Percentiles rank a stretch among this genome's conserved stretches.
Evolutionary conservation across 2,888 invertebrate genomes (phyloP).

Genomic region (Podabrus alpinus): DNA sequence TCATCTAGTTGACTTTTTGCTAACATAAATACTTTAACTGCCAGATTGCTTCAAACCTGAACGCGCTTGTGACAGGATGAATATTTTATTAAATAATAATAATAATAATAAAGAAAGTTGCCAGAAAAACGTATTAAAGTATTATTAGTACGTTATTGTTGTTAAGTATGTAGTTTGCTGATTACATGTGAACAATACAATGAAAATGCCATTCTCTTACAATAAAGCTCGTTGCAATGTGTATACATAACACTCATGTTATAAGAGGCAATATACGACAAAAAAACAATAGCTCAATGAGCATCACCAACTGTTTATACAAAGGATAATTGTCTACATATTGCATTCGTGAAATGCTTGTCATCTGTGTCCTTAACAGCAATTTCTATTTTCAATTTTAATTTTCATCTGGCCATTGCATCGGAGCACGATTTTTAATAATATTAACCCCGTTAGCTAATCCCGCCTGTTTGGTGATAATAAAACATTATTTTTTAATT

Average conservation of each 20-base stretch:
- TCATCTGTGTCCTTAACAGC: background rate
- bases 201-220: constrained; percentile 41
- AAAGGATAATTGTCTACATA: constrained; percentile 17
- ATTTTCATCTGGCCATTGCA: background rate
- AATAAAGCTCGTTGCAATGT: constrained; percentile 43
- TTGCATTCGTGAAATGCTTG: constrained; percentile 13
- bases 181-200: constrained; percentile 26
- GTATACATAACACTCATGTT: constrained; percentile 44
- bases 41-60: background rate
- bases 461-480: constrained; percentile 24
- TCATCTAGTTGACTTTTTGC: constrained; percentile 9
- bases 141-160: constrained; percentile 18
- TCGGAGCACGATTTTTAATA: background rate
- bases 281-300: constrained; percentile 25
- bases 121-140: constrained; percentile 1
- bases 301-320: constrained; percentile 9
- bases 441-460: constrained; percentile 15
- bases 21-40: background rate
- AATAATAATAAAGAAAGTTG: constrained; percentile 10
- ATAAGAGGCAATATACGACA: constrained; percentile 47
- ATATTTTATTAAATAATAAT: background rate
- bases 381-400: background rate
- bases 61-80: background rate
- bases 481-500: constrained; percentile 34
- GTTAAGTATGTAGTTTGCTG: constrained; percentile 19